Evolutionary conservation across 2,113 vertebrate genomes (phyloP), one percentile per base, ranked within the genome.

Genomic region (Scalopus aquaticus): DNA sequence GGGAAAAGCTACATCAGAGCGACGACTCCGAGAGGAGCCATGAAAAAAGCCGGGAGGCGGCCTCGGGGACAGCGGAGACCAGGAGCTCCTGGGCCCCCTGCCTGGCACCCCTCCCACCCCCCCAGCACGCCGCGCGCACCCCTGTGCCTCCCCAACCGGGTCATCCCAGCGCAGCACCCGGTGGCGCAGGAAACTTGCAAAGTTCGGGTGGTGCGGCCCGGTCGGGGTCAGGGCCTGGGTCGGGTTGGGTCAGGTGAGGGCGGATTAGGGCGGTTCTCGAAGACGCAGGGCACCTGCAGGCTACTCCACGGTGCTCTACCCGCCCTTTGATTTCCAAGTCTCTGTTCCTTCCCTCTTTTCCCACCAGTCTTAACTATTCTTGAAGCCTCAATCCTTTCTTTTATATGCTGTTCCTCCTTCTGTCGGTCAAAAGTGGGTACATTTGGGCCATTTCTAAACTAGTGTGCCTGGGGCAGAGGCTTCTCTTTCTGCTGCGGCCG

Each of bases 101-200:
- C 39, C 11, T 56, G 56, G 56, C n/a, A n/a, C n/a, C n/a, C n/a
- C n/a, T n/a, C n/a, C n/a, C n/a, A n/a, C n/a, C n/a, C n/a, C n/a
- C 7, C 7, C 2, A 20, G 24, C 24, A 24, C 56, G 26, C 16
- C 19, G 3, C 37, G 42, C 9, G 3, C 42, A 37, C 4, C 58
- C 26, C 15, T 46, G 19, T 1, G 4, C 6, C 19, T 42, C 0
- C 0, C 0, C 7, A 15, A 5, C 10, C 1, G 1, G 5, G 13
- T 5, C n/a, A 0, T 19, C 2, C 2, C 9, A 1, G 37, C 54
- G 6, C 49, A 0, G 37, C 54, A 0, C 9, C 5, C 0, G 8
- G 54, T 51, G 3, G 60, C 58, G 24, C 28, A 22, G 54, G 11
- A 32, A 51, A 9, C 19, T 9, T 9, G 54, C 70, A 24, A 13